Conservation (phyloP, 1,140 invertebrate genomes). For the Calycopis cecrops region DNA sequence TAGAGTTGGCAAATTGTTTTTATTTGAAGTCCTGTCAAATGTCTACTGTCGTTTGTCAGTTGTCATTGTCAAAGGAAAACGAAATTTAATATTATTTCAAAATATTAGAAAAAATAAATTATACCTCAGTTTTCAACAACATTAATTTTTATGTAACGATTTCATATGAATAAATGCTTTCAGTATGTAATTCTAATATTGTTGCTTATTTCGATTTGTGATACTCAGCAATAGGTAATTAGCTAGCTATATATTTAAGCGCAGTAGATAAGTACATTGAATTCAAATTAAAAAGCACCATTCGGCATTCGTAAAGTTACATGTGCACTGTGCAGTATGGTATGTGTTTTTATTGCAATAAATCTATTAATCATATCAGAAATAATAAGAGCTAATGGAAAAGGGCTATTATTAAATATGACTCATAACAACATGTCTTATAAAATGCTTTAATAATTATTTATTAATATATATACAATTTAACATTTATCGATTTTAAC, state of each 20-base stretch:
- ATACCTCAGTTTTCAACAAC: not conserved
- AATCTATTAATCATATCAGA: not conserved
- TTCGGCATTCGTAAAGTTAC: conserved; percentile 8
- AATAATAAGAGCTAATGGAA: not conserved
- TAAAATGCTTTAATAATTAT: too few species aligned
- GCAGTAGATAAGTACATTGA: not conserved
- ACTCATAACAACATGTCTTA: conserved; percentile 3
- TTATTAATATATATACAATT: too few species aligned
- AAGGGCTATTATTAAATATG: conserved; percentile 37
- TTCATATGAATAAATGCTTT: not conserved
- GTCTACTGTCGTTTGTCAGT: too few species aligned
- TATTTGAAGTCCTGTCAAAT: too few species aligned
- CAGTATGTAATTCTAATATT: not conserved
- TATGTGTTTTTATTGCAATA: conserved; percentile 21
- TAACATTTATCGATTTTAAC: too few species aligned
- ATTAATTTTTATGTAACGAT: not conserved
- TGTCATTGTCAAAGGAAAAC: too few species aligned
- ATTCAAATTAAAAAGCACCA: too few species aligned
- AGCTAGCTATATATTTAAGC: not conserved
- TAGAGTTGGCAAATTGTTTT: too few species aligned
- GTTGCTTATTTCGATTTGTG: not conserved
- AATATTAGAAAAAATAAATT: not conserved
- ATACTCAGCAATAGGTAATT: conserved; percentile 1
- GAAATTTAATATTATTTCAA: too few species aligned
- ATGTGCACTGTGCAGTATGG: conserved; percentile 26